Evolutionary conservation across 2,113 vertebrate species (phyloP).

Genomic region (Emydocephalus ijimae): DNA sequence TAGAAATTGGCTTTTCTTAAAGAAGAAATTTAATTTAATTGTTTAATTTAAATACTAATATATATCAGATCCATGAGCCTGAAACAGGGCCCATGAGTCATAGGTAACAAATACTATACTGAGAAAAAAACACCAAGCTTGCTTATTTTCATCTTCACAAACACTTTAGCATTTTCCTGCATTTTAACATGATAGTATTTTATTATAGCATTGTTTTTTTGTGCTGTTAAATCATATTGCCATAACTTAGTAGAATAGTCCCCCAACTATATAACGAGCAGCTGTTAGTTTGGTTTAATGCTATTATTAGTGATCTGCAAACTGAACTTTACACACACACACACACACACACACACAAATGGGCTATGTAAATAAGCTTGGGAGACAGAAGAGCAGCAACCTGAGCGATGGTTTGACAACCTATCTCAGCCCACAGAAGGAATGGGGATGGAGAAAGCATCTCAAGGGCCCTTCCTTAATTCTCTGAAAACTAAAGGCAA

Average conservation of each 20-base stretch:
- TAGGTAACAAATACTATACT: background rate
- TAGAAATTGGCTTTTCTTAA: background rate
- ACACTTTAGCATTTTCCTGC: background rate
- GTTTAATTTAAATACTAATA: background rate
- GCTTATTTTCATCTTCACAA: background rate
- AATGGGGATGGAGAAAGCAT: background rate
- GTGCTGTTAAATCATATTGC: background rate
- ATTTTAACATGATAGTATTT: background rate
- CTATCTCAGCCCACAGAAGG: background rate
- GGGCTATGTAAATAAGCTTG: background rate
- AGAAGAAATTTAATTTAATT: background rate
- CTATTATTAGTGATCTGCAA: background rate
- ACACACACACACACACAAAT: background rate
- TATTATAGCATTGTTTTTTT: background rate
- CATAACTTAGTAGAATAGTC: background rate
- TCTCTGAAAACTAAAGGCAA: background rate
- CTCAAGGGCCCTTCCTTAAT: background rate
- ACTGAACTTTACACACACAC: background rate
- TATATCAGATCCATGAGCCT: background rate
- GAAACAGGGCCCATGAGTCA: background rate
- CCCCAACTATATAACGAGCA: background rate
- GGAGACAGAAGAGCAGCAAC: background rate
- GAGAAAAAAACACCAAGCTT: background rate
- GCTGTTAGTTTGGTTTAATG: background rate
- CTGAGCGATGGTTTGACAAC: background rate